Percentiles rank a stretch among this genome's conserved stretches.
These are phyloP conservation scores for Nibea albiflora DNA, from an alignment of 2,113 vertebrate genomes.

Conservation along the genomic window DNA sequence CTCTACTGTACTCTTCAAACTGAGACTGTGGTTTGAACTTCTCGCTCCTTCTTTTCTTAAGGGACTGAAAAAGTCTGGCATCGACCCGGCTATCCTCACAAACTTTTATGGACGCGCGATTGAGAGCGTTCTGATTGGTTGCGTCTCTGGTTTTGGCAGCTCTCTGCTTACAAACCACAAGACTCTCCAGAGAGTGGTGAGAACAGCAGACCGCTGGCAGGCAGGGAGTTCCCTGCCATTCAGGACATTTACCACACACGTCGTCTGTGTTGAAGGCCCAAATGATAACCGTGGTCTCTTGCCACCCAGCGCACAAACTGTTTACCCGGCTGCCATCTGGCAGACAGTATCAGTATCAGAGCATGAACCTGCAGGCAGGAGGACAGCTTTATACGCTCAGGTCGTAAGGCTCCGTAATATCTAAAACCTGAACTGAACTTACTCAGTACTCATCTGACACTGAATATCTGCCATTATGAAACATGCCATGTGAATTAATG, in stretches of 20 bases:
- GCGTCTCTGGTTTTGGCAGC: constrained; percentile 29
- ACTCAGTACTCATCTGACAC: constrained; percentile 4
- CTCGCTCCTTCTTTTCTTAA: background rate
- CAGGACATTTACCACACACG: constrained; percentile 40
- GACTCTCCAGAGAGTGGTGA: constrained; percentile 17
- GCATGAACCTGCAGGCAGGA: constrained; percentile 17
- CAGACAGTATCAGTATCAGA: constrained; percentile 58
- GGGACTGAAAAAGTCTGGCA: background rate
- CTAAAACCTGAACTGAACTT: constrained; percentile 4
- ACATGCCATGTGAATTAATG: background rate
- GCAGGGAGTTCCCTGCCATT: constrained; percentile 16
- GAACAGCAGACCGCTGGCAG: constrained; percentile 32
- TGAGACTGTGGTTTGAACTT: background rate
- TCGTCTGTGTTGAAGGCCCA: constrained; percentile 39
- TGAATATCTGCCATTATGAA: background rate
- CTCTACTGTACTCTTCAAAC: background rate
- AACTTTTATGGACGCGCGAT: background rate
- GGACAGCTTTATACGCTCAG: constrained; percentile 5
- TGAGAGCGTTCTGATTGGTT: constrained; percentile 7
- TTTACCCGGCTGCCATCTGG: constrained; percentile 56
- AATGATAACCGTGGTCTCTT: constrained; percentile 42
- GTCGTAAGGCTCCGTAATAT: background rate
- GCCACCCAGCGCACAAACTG: constrained; percentile 55
- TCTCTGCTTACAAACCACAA: constrained; percentile 10
- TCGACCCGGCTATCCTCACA: background rate